phyloP scores from a whole-genome alignment of 2,113 vertebrate genomes.

The Cochlearius cochlearius region DNA sequence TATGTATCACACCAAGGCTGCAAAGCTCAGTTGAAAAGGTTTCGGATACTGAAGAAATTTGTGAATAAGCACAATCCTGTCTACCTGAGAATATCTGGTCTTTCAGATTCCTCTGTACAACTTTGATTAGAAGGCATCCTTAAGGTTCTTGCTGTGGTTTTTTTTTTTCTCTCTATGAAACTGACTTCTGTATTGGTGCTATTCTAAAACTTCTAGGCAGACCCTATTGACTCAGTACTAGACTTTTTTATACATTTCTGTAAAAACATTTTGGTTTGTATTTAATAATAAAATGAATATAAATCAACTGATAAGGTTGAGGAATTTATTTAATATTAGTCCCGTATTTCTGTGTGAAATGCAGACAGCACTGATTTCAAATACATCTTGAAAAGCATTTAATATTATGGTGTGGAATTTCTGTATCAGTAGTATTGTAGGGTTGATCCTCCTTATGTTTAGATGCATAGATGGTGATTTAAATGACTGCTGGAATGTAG shows the following conservation, averaged over 20 bases:
- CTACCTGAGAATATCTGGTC: not conserved
- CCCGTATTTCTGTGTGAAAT: not conserved
- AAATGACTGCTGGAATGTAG: not conserved
- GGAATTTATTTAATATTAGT: not conserved
- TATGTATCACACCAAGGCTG: slow-evolving; percentile 64
- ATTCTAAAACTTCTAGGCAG: not conserved
- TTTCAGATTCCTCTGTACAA: not conserved
- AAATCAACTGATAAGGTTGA: not conserved
- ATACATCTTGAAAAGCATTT: not conserved
- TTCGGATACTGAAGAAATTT: slow-evolving; percentile 71
- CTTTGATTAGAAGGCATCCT: not conserved
- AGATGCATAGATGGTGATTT: not conserved
- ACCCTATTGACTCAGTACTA: not conserved
- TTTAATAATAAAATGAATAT: slow-evolving; percentile 47
- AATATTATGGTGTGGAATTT: not conserved
- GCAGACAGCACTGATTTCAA: not conserved
- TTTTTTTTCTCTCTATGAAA: not conserved
- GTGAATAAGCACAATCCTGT: slow-evolving; percentile 58
- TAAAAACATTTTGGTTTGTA: not conserved
- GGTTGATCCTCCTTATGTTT: not conserved
- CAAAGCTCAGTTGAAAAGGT: slow-evolving; percentile 54
- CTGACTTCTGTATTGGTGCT: not conserved
- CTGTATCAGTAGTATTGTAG: not conserved
- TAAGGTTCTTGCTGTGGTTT: not conserved
- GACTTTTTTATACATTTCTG: not conserved